Base-by-base conservation (phyloP, 2,113 vertebrate species). In the Tyto alba region DNA sequence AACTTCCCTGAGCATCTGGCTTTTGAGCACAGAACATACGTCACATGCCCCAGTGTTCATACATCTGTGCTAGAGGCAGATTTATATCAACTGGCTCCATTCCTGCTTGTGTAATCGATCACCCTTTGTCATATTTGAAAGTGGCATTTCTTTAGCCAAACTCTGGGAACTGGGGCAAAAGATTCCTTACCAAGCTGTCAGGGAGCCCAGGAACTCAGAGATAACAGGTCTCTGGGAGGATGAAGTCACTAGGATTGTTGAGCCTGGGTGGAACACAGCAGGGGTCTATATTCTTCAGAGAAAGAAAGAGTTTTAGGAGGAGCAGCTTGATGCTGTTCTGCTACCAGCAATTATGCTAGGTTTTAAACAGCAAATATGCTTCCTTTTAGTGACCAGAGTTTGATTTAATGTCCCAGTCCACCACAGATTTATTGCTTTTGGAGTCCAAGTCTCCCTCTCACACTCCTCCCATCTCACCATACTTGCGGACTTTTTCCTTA, bases 1-100 rank as follows among this genome's bases (percentile, higher is more conserved):
- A 94, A 91, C 68, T 88, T 69, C 63, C 72, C 93, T 34, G 59
- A 92, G 95, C 93, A 96, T 88, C 79, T 95, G 96, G 72, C 88
- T 95, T 56, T 59, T n/a, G 52, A 91, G 83, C 64, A 83, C 68
- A 59, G 63, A 88, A 92, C 63, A 62, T 10, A 91, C 0, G 2
- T 78, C 93, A 90, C 4, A 1, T 63, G 73, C 38, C 57, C 71
- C 59, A 20, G 56, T 43, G 60, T 93, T 97, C 88, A 93, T 74
- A 90, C 29, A 66, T 78, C 77, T 64, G 52, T 66, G 69, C 78
- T 43, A 63, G 36, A 90, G 63, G 56, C 74, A 93, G 86, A 96
- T 88, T 91, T 64, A 4, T 26, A 82, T 73, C 64, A 89, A 8
- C 57, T 56, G 66, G 78, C 73, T 85, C 77, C 27, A 71, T 62